A percentile compares a stretch with the other conserved stretches of the same genome.
Conservation (phyloP, 2,888 invertebrate species). For the Carpatolechia fugitivella region DNA sequence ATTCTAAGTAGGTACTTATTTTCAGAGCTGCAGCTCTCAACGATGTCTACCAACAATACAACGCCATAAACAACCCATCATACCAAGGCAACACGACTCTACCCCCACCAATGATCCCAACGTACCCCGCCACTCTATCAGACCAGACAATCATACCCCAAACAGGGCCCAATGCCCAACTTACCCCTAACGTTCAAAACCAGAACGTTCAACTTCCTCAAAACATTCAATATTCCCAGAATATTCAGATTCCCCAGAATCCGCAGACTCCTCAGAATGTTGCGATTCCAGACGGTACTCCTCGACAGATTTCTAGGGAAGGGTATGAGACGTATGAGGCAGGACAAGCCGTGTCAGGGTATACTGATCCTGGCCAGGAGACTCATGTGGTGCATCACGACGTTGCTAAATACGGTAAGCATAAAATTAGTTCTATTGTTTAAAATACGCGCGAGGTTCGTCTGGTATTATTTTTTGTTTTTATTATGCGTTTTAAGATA, state of each 20-base stretch:
- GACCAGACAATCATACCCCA: not conserved
- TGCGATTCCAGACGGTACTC: not conserved
- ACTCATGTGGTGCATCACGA: conserved; percentile 45
- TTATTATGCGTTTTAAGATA: no score
- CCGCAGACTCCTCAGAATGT: not conserved
- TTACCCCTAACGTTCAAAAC: conserved; percentile 12
- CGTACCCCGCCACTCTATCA: not conserved
- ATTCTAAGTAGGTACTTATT: no score
- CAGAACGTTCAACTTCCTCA: not conserved
- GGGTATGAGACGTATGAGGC: conserved; percentile 79
- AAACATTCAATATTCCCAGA: not conserved
- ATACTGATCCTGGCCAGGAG: conserved; percentile 37
- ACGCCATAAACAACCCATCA: conserved; percentile 38
- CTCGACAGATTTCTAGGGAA: conserved; percentile 42
- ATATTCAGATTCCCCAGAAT: not conserved
- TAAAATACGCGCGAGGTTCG: no score
- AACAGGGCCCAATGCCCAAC: not conserved
- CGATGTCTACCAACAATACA: conserved; percentile 83
- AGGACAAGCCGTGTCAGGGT: conserved; percentile 79
- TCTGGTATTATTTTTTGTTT: no score
- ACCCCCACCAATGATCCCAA: not conserved
- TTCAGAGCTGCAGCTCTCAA: conserved; percentile 84
- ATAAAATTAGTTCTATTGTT: no score
- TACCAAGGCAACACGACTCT: not conserved
- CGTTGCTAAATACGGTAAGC: conserved; percentile 64